A percentile compares a stretch with the other conserved stretches of the same genome.
Conservation (phyloP, 2,797 vertebrate genomes). For the Cetoscarus ocellatus region DNA sequence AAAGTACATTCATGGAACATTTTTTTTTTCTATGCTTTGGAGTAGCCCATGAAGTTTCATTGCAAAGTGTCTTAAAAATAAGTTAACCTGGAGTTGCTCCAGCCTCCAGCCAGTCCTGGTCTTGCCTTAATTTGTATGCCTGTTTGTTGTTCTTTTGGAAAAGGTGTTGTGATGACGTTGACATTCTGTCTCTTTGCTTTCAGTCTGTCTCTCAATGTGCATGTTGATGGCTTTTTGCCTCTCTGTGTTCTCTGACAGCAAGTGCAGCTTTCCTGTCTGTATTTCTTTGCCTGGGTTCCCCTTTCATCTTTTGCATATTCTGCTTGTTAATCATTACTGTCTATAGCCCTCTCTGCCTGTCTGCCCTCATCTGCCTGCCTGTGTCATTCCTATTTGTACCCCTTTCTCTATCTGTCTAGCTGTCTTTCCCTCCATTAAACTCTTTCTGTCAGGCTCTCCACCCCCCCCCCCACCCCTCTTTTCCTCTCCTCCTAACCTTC, state of each 20-base stretch:
- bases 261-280: background rate
- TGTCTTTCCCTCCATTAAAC: constrained; percentile 37
- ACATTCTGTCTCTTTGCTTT: constrained; percentile 3
- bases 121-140: constrained; percentile 48
- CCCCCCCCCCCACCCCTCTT: constrained; percentile 28
- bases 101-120: constrained; percentile 70
- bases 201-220: constrained; percentile 1
- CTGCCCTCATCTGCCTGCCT: constrained; percentile 18
- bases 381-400: constrained; percentile 4
- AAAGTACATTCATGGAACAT: too few relatives aligned
- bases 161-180: constrained; percentile 10
- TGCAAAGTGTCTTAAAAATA: too few relatives aligned
- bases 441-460: constrained; percentile 53
- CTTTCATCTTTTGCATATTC: constrained; percentile 14
- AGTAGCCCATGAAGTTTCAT: too few relatives aligned
- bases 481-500: background rate
- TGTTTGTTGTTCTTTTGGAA: constrained; percentile 31
- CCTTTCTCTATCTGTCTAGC: constrained; percentile 22
- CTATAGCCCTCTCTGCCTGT: constrained; percentile 5
- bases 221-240: constrained; percentile 1
- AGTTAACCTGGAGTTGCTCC: constrained; percentile 57
- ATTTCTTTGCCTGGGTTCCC: background rate
- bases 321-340: constrained; percentile 33
- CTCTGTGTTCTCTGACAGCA: constrained; percentile 10
- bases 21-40: too few relatives aligned